Base-by-base conservation (phyloP, 2,113 vertebrate species). In the Rhea americana region DNA sequence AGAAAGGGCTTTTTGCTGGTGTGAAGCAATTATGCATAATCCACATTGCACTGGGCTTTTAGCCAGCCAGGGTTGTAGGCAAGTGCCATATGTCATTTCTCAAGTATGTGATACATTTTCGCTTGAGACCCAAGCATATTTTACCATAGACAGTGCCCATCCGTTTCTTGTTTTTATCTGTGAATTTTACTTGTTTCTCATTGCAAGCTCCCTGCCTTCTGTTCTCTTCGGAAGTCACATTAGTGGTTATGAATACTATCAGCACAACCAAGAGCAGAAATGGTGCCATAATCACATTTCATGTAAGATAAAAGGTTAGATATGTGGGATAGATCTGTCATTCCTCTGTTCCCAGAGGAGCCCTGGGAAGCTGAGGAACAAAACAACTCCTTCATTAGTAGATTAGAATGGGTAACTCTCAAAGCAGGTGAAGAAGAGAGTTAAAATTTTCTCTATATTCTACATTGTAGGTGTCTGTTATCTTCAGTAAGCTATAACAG, bases 21-120 rank as follows among this genome's bases (percentile, higher is more conserved):
- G 91, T 89, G 93, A 94, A 93, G 50, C 83, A 95, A 84, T 93
- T 94, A 86, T 28, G 81, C 84, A 17, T 39, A 92, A 94, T 89
- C 82, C 89, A 89, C 77, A 76, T 76, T 18, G 53, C 80, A 51
- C 85, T 62, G 78, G 86, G 94, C n/a, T 0, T 79, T 70, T 45
- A 88, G 85, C 95, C 94, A 96, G 77, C 77, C 77, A 43, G 85
- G 88, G 80, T 87, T 95, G 94, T 81, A 94, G 93, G 93, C 91
- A 95, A 93, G 79, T 91, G 93, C 95, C 94, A 56, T 96, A 95
- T 96, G 95, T 84, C 76, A 93, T 78, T 91, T 91, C 85, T 93
- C 73, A 95, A 94, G 91, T 41, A 68, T 65, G 41, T 35, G 61
- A 71, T 85, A 61, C 25, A 85, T 71, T 77, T 24, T n/a, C 90